Conservation (phyloP, 2,888 invertebrate genomes). For the Acholoe squamosa region DNA sequence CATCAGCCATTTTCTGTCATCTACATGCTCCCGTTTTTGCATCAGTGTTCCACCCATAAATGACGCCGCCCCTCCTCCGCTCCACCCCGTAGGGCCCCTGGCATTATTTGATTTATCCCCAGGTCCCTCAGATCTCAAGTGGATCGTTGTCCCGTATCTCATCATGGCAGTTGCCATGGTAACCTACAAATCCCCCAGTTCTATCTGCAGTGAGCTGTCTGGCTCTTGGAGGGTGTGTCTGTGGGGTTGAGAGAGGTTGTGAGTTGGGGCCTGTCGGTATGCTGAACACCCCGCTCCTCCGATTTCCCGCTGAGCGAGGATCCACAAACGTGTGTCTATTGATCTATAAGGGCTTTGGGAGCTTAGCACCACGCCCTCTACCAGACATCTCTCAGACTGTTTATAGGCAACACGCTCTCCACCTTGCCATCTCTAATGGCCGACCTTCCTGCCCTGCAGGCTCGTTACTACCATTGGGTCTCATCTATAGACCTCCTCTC, state of each 20-base stretch:
- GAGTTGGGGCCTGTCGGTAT: neutral
- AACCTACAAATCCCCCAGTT: neutral
- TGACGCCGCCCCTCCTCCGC: too few relatives aligned
- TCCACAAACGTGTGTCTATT: slow-evolving; percentile 31
- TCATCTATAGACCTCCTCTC: too few relatives aligned
- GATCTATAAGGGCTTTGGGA: neutral
- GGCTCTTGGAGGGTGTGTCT: neutral
- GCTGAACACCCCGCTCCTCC: neutral
- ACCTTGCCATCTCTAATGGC: too few relatives aligned
- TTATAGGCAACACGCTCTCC: too few relatives aligned
- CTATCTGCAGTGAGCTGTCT: neutral
- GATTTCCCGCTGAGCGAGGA: neutral
- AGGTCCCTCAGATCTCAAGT: neutral
- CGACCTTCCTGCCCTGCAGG: too few relatives aligned
- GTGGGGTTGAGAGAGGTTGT: neutral
- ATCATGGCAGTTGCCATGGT: slow-evolving; percentile 30
- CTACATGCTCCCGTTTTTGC: too few relatives aligned
- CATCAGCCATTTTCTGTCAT: too few relatives aligned
- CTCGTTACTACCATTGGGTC: too few relatives aligned
- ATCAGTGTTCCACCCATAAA: too few relatives aligned
- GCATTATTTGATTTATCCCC: slow-evolving; percentile 15
- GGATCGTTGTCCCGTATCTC: neutral
- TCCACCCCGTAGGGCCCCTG: neutral
- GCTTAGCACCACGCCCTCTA: neutral
- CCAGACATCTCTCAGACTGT: neutral